These are phyloP conservation scores for Ornithoptera alexandrae DNA, from an alignment of 2,888 invertebrate genomes.

Conservation along the genomic window DNA sequence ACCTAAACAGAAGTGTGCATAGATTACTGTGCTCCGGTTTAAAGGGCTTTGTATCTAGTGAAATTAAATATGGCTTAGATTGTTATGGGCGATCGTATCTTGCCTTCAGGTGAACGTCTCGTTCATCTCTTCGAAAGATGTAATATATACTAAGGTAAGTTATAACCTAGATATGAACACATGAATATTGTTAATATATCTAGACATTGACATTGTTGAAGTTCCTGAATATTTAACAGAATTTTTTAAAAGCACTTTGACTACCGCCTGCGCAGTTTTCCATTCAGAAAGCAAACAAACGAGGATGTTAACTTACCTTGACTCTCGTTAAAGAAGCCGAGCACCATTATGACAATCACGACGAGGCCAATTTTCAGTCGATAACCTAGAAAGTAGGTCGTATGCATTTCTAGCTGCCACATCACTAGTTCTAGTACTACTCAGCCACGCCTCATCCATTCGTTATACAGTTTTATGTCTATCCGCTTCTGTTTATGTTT, in stretches of 20 bases:
- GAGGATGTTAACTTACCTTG: conserved; percentile 51
- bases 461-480: conserved; percentile 48
- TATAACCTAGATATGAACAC: neutral
- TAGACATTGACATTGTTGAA: neutral
- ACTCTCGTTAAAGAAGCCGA: conserved; percentile 70
- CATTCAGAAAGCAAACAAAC: neutral
- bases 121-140: no score
- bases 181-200: neutral
- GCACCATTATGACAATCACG: conserved; percentile 64
- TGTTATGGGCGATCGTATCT: no score
- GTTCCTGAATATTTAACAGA: neutral
- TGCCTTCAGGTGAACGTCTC: no score
- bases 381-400: conserved; percentile 55
- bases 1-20: no score
- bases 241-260: neutral
- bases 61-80: no score
- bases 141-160: neutral
- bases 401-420: conserved; percentile 53
- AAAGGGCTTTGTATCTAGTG: no score
- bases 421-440: conserved; percentile 41
- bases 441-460: conserved; percentile 68
- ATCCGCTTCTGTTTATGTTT: conserved; percentile 36
- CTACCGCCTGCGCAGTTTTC: neutral
- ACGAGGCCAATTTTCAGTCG: conserved; percentile 63
- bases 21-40: no score